Evolutionary conservation across 2,888 invertebrate species (phyloP).

Genomic region (Nezara viridula): DNA sequence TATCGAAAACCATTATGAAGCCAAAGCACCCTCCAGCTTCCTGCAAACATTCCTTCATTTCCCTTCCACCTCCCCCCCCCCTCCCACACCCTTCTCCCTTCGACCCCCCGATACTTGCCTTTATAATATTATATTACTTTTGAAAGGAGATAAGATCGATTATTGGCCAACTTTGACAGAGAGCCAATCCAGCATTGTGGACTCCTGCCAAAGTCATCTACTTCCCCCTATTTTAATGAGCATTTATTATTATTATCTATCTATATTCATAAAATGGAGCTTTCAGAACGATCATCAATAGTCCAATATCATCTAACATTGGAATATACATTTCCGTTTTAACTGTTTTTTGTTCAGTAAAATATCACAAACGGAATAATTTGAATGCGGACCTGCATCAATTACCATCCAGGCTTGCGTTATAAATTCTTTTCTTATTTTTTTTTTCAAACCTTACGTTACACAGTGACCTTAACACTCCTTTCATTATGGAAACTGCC

Average conservation of each 20-base stretch:
- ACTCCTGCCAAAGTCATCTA: neutral
- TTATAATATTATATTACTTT: slow-evolving; percentile 37
- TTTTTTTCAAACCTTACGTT: too few species aligned
- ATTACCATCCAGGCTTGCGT: too few species aligned
- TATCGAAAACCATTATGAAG: neutral
- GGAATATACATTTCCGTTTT: too few species aligned
- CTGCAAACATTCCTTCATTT: neutral
- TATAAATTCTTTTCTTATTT: too few species aligned
- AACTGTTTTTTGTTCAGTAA: too few species aligned
- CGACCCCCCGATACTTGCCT: neutral
- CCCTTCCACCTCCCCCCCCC: neutral
- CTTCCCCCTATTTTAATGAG: neutral
- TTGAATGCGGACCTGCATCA: too few species aligned
- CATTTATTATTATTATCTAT: neutral
- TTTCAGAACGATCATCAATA: neutral
- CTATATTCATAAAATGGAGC: neutral
- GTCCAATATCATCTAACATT: neutral
- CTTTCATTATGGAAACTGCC: too few species aligned
- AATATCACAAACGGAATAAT: too few species aligned
- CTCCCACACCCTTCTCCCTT: neutral
- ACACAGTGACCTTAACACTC: too few species aligned
- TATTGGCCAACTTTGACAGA: slow-evolving; percentile 12
- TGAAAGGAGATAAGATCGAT: slow-evolving; percentile 39
- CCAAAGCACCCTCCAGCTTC: neutral
- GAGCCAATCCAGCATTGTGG: slow-evolving; percentile 32